These are phyloP conservation scores for human (Homo sapiens) DNA, from an alignment of 2,113 vertebrate species.

Conservation along the genomic window GRCh38 chr7:39983501-39984000, in stretches of 20 bases:
- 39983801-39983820: not conserved
- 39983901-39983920: not conserved
- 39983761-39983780: slow-evolving; percentile 33
- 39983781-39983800: not conserved
- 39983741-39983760: not conserved
- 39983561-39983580: slow-evolving; percentile 19
- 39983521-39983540: not conserved
- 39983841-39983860: not conserved
- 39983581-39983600: slow-evolving; percentile 1
- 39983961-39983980: not conserved
- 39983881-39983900: not conserved
- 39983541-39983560: slow-evolving; percentile 9
- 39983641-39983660: not conserved
- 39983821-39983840: slow-evolving; percentile 27
- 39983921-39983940: not conserved
- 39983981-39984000: slow-evolving; percentile 5
- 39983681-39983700: not conserved
- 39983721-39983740: not conserved
- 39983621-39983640: not conserved
- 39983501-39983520: not conserved
- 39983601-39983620: not conserved
- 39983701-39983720: not conserved
- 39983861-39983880: not conserved
- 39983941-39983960: not conserved
- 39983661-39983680: not conserved